Base-by-base conservation (phyloP, 1,140 invertebrate genomes). In the Pseudomyrmex flavicornis region DNA sequence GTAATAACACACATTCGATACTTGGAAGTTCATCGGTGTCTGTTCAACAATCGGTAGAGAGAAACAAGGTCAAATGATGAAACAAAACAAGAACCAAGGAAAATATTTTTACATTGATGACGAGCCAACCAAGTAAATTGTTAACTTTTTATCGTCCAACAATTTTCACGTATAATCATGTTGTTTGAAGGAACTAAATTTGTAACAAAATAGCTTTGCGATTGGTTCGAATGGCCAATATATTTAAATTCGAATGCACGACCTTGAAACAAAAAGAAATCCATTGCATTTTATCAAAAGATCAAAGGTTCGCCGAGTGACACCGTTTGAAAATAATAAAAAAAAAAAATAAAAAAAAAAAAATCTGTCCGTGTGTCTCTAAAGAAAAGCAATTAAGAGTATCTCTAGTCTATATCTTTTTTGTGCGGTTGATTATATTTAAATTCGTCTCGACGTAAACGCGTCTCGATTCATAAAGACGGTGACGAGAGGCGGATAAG, bases 1-100 rank as follows among this genome's bases (percentile, higher is more conserved):
- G 15, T 26, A 48, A 79, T 70, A 79, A 70, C 7, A 70, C 7
- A 70, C 20, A 79, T 79, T 69, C 65, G 20, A 26, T 44, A 59
- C 46, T 56, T 68, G 5, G 9, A 79, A 46, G 8, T 46, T 59
- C 58, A 46, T 69, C 17, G n/a, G 4, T 44, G n/a, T 12, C 0
- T n/a, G n/a, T 12, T 0, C 26, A 35, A 22, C 17, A 9, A 9
- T 2, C 5, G 9, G 1, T 26, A 8, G 13, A 35, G 35, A 35
- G 5, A 35, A 56, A 22, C 10, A 50, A 59, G 3, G 0, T 79
- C 10, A 17, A 46, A 7, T 35, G 20, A 46, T 4, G 15, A 22
- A 77, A 58, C 26, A 17, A 48, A 70, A 50, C 15, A 5, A 70
- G 10, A 15, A 69, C 0, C 50, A 46, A 12, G n/a, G 8, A 8